These are phyloP conservation scores for Drosophila bunnanda DNA, from an alignment of 2,888 invertebrate genomes.

Conservation along the genomic window DNA sequence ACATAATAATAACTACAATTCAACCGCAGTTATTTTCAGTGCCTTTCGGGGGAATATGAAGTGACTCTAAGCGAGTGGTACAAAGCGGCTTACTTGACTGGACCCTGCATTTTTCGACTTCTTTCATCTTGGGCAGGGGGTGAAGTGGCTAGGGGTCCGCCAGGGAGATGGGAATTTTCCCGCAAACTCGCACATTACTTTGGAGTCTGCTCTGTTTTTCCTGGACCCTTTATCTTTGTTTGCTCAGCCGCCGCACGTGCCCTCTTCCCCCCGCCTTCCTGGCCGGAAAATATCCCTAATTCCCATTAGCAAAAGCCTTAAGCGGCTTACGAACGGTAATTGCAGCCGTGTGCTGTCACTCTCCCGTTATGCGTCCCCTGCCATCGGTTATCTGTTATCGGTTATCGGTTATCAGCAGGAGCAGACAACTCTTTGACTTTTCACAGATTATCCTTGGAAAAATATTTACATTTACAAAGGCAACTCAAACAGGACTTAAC, in stretches of 20 bases:
- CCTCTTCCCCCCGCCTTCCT: background rate
- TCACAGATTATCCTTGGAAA: background rate
- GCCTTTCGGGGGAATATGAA: slow-evolving; percentile 9
- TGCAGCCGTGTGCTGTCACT: slow-evolving; percentile 44
- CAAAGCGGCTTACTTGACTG: slow-evolving; percentile 45
- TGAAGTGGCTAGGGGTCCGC: slow-evolving; percentile 9
- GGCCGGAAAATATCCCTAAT: slow-evolving; percentile 29
- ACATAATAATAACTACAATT: background rate
- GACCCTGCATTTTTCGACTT: slow-evolving; percentile 63
- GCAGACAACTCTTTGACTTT: slow-evolving; percentile 48
- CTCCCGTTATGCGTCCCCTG: background rate
- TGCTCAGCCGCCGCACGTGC: slow-evolving; percentile 57
- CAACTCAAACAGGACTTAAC: background rate
- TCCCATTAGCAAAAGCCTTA: slow-evolving; percentile 54
- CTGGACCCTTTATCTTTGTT: slow-evolving; percentile 63
- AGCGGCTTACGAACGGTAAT: slow-evolving; percentile 71
- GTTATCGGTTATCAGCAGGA: slow-evolving; percentile 12
- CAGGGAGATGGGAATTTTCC: background rate
- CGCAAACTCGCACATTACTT: slow-evolving; percentile 19
- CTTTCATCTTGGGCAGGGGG: slow-evolving; percentile 15
- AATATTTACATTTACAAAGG: background rate
- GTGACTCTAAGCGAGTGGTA: slow-evolving; percentile 20
- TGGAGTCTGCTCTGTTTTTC: slow-evolving; percentile 40
- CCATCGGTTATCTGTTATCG: slow-evolving; percentile 14
- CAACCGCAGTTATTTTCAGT: background rate